Percentiles rank a stretch among this genome's conserved stretches.
Conservation (phyloP, 2,888 invertebrate species). For the Omphaloscelis lunosa region DNA sequence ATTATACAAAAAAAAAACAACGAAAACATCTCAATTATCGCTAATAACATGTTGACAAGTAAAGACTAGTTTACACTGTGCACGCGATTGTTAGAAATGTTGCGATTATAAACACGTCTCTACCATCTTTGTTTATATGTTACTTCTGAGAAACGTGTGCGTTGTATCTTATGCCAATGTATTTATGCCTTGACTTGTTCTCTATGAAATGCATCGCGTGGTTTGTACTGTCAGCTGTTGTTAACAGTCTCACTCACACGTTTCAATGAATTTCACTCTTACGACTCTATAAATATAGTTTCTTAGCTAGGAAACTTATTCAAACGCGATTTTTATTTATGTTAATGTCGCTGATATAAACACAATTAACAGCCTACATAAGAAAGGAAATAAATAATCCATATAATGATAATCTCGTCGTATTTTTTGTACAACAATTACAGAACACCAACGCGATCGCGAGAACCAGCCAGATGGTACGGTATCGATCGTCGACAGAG, state of each 20-base stretch:
- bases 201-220: conserved; percentile 43
- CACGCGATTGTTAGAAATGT: conserved; percentile 41
- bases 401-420: conserved; percentile 36
- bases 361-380: conserved; percentile 8
- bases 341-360: conserved; percentile 4
- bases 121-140: conserved; percentile 53
- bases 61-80: conserved; percentile 51
- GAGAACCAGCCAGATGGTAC: conserved; percentile 84
- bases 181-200: conserved; percentile 27
- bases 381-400: conserved; percentile 35
- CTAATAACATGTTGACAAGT: conserved; percentile 51
- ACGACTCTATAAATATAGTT: conserved; percentile 1
- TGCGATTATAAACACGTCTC: conserved; percentile 55
- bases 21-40: conserved; percentile 57
- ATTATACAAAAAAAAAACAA: conserved; percentile 27
- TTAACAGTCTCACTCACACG: conserved; percentile 28
- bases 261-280: conserved; percentile 31
- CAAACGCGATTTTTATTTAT: not conserved
- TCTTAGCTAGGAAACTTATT: conserved; percentile 7
- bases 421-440: conserved; percentile 50
- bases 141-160: conserved; percentile 54
- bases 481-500: conserved; percentile 80
- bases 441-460: conserved; percentile 65
- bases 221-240: conserved; percentile 42
- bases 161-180: conserved; percentile 37